Percentiles rank a stretch among this genome's conserved stretches.
phyloP scores from a whole-genome alignment of 2,797 vertebrate species.

The Cirrhinus molitorella region DNA sequence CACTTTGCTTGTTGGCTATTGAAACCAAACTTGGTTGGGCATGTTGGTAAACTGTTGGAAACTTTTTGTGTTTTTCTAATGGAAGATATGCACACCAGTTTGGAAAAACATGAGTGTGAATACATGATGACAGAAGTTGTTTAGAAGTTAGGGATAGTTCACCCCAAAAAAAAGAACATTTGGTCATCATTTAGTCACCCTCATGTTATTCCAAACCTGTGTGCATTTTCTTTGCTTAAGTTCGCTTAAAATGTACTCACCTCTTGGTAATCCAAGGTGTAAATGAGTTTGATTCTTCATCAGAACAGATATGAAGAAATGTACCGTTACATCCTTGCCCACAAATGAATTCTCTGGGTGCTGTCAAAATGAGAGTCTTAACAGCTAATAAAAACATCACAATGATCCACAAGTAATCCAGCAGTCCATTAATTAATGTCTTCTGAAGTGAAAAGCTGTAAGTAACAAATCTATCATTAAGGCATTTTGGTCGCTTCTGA shows the following conservation, averaged over 20 bases:
- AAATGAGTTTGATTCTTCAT: background rate
- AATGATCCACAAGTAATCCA: background rate
- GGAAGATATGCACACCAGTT: background rate
- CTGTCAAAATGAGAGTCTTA: too few species aligned
- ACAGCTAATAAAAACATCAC: background rate
- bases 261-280: background rate
- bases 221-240: too few species aligned
- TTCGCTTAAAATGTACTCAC: too few species aligned
- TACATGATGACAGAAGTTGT: background rate
- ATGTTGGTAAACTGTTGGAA: background rate
- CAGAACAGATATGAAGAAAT: background rate
- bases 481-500: background rate
- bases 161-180: too few species aligned
- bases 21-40: conserved; percentile 23
- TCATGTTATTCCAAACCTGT: too few species aligned
- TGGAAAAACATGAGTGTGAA: background rate
- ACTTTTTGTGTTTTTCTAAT: background rate
- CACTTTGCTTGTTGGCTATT: conserved; percentile 33
- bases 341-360: background rate
- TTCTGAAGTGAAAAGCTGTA: background rate
- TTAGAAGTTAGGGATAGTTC: too few species aligned
- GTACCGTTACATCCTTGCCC: background rate
- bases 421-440: background rate
- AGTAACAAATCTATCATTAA: background rate
- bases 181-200: too few species aligned